Base-by-base conservation (phyloP, 2,888 invertebrate genomes). In the Calephelis perditalis region DNA sequence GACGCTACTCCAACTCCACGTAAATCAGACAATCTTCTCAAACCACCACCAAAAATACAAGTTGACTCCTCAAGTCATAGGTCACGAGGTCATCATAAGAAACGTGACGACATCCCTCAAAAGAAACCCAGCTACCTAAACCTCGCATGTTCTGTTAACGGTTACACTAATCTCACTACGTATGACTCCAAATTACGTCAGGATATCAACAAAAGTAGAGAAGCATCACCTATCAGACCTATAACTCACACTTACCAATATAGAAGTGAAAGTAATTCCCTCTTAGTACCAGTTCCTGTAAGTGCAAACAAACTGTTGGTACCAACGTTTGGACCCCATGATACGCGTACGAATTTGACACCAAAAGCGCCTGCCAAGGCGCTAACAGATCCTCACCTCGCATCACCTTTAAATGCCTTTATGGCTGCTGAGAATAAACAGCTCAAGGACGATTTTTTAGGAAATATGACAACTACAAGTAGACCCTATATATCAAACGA, bases 121-220 rank as follows among this genome's bases (percentile, higher is more conserved):
- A 95, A 96, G 78, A 94, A 96, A 76, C 97, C 97, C 0, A 97
- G 97, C 62, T 98, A 98, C 79, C 86, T 98, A 61, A 96, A 96
- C 73, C 87, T 98, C 65, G 97, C 97, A 58, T 96, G 97, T 79
- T 96, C 97, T 26, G 96, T 97, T 59, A 97, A 96, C 85, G 97
- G 97, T 5, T 98, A 98, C 79, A 95, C 96, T 6, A 96, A 96
- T 71, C 92, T 96, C 62, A 96, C 95, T 7, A 95, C 96, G 63
- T 97, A 97, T 92, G 96, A 96, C 81, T 96, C 96, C 0, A 94
- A 95, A 76, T 85, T 95, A 46, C 91, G 95, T 11, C 95, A 95
- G 75, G 95, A 95, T 57, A 93, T 94, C 60, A 93, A 92, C 69
- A 94, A 93, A 71, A 95, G 95, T 47, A 84, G 95, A 56, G 95